Percentiles rank a stretch among this genome's conserved stretches.
Conservation (phyloP, 2,797 vertebrate genomes). For the Malacoctenus gilli region DNA sequence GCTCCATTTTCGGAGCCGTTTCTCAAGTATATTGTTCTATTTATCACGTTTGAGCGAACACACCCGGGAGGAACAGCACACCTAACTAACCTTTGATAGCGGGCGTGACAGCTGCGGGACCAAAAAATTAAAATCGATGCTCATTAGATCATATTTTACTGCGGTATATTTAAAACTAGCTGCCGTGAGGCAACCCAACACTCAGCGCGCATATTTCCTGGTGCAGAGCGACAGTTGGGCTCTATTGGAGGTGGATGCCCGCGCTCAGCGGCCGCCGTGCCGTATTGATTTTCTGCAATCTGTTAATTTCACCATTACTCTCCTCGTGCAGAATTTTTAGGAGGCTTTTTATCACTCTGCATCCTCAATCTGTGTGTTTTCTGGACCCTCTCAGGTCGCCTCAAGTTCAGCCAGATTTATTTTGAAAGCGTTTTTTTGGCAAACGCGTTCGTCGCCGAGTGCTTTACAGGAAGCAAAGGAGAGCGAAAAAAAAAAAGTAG, state of each 20-base stretch:
- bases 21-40: not conserved
- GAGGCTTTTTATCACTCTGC: not conserved
- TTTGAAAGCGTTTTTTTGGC: constrained; percentile 15
- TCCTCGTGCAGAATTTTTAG: not conserved
- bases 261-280: not conserved
- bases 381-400: constrained; percentile 11
- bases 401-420: constrained; percentile 26
- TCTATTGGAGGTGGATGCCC: not conserved
- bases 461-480: constrained; percentile 4
- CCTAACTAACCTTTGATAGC: not conserved
- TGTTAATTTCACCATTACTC: constrained; percentile 14
- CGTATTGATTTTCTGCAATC: constrained; percentile 15
- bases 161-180: constrained; percentile 5
- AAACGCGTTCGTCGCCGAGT: constrained; percentile 10
- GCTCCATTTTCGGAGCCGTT: constrained; percentile 12
- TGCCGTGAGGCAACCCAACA: not conserved
- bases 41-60: constrained; percentile 23
- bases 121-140: constrained; percentile 8
- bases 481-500: not conserved
- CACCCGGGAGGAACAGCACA: constrained; percentile 1
- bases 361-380: constrained; percentile 5
- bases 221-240: not conserved
- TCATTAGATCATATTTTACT: constrained; percentile 5
- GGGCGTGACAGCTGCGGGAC: constrained; percentile 4
- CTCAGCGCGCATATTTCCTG: constrained; percentile 3